phyloP scores from a whole-genome alignment of 2,113 vertebrate species.

The Galemys pyrenaicus region DNA sequence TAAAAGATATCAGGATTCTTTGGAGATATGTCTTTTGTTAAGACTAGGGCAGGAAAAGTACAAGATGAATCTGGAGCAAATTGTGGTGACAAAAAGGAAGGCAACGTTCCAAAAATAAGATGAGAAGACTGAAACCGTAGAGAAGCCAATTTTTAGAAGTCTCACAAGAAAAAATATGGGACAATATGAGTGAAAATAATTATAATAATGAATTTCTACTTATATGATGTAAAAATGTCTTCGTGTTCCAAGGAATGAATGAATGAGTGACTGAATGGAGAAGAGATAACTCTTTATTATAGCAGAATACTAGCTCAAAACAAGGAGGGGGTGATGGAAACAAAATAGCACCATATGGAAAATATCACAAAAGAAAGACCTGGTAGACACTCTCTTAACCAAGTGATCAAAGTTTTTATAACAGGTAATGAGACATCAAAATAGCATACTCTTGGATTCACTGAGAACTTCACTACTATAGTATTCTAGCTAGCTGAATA shows the following conservation, averaged over 20 bases:
- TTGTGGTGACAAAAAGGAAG: neutral
- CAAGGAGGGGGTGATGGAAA: neutral
- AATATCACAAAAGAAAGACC: neutral
- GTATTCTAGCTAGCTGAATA: neutral
- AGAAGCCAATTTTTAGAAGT: neutral
- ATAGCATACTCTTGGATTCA: neutral
- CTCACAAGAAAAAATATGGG: neutral
- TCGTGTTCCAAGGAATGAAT: neutral
- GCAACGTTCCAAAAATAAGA: neutral
- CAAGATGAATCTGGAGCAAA: neutral
- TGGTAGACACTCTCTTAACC: neutral
- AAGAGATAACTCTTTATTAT: neutral
- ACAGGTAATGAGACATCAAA: neutral
- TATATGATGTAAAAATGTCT: neutral
- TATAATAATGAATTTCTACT: neutral
- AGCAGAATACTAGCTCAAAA: neutral
- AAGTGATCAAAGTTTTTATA: neutral
- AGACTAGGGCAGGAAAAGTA: neutral
- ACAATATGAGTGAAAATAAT: neutral
- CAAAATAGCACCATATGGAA: neutral
- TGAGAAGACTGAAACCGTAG: neutral
- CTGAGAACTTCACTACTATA: neutral
- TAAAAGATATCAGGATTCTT: neutral
- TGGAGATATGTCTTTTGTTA: neutral
- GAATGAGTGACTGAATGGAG: neutral